Conservation (phyloP, 2,888 invertebrate genomes). For the Neria commutata region DNA sequence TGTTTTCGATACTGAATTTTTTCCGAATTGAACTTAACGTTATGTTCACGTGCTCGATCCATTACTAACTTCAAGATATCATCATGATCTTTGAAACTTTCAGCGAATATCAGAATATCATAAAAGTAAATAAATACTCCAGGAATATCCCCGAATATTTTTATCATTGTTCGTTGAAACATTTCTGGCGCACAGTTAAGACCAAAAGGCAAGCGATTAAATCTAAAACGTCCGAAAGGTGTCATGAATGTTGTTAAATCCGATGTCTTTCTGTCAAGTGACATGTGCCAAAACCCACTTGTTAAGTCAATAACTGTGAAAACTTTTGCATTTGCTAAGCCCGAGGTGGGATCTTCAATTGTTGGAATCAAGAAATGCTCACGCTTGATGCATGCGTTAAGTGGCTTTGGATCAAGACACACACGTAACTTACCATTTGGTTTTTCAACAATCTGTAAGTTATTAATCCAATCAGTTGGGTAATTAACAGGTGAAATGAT, state of each 20-base stretch:
- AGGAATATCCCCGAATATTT: slow-evolving; percentile 48
- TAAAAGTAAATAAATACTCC: slow-evolving; percentile 51
- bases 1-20: slow-evolving; percentile 37
- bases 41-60: slow-evolving; percentile 23
- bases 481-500: slow-evolving; percentile 35
- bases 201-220: slow-evolving; percentile 43
- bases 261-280: slow-evolving; percentile 31
- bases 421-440: slow-evolving; percentile 30
- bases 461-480: slow-evolving; percentile 36
- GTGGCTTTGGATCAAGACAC: slow-evolving; percentile 37
- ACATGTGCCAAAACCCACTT: slow-evolving; percentile 30
- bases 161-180: slow-evolving; percentile 46
- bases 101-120: slow-evolving; percentile 43
- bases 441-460: slow-evolving; percentile 37
- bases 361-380: slow-evolving; percentile 42
- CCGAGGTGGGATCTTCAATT: slow-evolving; percentile 31
- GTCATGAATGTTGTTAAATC: slow-evolving; percentile 38
- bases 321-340: slow-evolving; percentile 20
- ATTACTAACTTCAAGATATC: slow-evolving; percentile 22
- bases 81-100: slow-evolving; percentile 30
- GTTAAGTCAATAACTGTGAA: slow-evolving; percentile 31
- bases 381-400: slow-evolving; percentile 38
- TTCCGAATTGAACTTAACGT: slow-evolving; percentile 33
- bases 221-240: slow-evolving; percentile 34
- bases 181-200: slow-evolving; percentile 48